Evolutionary conservation across 2,888 invertebrate genomes (phyloP), one percentile per base, ranked within the genome.

Genomic region (Hirtodrosophila trivittata): DNA sequence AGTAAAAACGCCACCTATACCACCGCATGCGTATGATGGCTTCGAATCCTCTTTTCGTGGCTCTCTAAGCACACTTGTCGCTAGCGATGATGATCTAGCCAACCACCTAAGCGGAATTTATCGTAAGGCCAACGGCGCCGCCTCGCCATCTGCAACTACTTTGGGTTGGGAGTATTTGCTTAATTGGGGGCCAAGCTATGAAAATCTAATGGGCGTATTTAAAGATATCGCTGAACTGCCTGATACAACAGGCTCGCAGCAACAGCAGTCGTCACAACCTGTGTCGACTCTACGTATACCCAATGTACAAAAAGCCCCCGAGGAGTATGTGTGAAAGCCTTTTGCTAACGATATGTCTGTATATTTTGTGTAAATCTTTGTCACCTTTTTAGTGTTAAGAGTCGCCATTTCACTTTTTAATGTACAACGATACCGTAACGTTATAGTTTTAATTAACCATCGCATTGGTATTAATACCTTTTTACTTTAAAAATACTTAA

Each of bases 171-270:
- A 98, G 89, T 97, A 97, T 89, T 92, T 98, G 71, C 93, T 98
- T 56, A 98, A 98, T 91, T 98, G 98, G 97, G 97, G 98, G 6
- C 97, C 97, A 13, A 98, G 97, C 91, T 98, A 97, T 91, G 97
- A 98, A 91, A 97, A 96, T 89, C 93, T 98, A 89, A 97, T 97
- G 68, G 97, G 98, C 18, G 98, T 98, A 43, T 98, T 98, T 88
- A 97, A 97, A 92, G 98, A 98, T 91, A 98, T 98, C 85, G 98
- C 97, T 39, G 97, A 97, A 91, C 91, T 98, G 77, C 98, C 98
- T 2, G 97, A 98, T 89, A 93, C 94, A 42, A 94, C 94, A 14
- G 94, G 94, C 76, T 94, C 94, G 64, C 92, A 95, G 78, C 94
- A 95, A 87, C 93, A 95, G 70, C 94, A 95, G 70, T 93, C 94